Conservation (phyloP, 2,888 invertebrate species). For the Patella ulyssiponensis region DNA sequence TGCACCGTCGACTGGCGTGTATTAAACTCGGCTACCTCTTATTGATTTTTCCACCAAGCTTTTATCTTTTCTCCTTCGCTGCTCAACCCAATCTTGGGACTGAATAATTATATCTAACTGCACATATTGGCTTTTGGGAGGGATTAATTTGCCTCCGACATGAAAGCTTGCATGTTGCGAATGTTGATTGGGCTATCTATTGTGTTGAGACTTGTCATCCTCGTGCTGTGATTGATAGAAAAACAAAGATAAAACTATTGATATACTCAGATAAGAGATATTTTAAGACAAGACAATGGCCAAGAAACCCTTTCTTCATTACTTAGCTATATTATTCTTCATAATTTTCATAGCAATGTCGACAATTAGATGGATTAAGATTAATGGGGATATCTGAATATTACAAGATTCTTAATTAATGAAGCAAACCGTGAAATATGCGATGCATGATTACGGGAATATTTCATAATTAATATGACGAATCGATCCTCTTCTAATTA, state of each 20-base stretch:
- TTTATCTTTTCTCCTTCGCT: constrained; percentile 12
- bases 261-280: too few species aligned
- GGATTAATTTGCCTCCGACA: constrained; percentile 4
- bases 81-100: constrained; percentile 7
- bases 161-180: constrained; percentile 11
- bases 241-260: constrained; percentile 3
- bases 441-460: too few species aligned
- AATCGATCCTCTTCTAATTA: too few species aligned
- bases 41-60: constrained; percentile 21
- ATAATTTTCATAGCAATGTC: too few species aligned
- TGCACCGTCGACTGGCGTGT: constrained; percentile 6
- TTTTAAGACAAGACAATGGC: too few species aligned
- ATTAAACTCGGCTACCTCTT: constrained; percentile 15
- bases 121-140: constrained; percentile 11
- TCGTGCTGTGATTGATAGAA: not conserved
- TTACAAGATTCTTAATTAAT: too few species aligned
- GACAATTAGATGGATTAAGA: too few species aligned
- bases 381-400: too few species aligned
- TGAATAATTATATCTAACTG: constrained; percentile 11
- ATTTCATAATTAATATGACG: too few species aligned
- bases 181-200: not conserved
- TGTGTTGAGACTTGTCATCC: constrained; percentile 5
- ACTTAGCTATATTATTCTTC: too few species aligned
- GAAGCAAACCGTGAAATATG: too few species aligned
- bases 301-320: too few species aligned